Evolutionary conservation across 1,140 invertebrate genomes (phyloP), one percentile per base, ranked within the genome.

Genomic region (Eulimnadia texana): DNA sequence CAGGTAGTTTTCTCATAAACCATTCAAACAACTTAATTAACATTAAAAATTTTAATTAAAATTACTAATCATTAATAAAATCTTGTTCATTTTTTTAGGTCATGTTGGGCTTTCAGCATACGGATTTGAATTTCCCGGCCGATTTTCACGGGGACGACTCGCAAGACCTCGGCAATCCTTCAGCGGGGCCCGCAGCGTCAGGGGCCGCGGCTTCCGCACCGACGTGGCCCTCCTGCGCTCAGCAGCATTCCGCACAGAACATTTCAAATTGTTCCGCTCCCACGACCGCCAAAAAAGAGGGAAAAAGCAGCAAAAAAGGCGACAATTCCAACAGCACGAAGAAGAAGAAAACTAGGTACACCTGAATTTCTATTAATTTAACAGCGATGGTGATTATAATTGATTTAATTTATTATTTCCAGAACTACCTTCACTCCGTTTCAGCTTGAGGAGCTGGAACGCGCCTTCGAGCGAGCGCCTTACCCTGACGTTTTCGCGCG

Each of bases 401-500:
- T 28, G 23, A 28, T 13, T 6, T 33, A 27, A 25, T 42, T 54
- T 63, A 62, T 65, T 66, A 58, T 1, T 73, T 77, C 1, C 74
- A 94, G 93, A 74, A 97, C 94, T 0, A 97, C 94, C 0, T 98
- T 98, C 70, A 96, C 93, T 0, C 88, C 92, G 0, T 93, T 91
- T 70, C 94, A 98, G 71, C 74, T 98, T 50, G 93, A 97, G 70
- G 91, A 96, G 69, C 73, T 98, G 67, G 93, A 97, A 70, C 76
- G 90, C 16, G 92, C 93, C 0, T 97, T 98, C 67, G 89, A 96
- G 68, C 77, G 90, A 53, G 93, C 93, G 0, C 93, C 93, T 0
- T 98, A 98, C 72, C 93, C 94, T 0, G 94, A 97, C 72, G 93
- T 98, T 0, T 96, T 97, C 68, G 93, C 92, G 0, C 75, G 94